Base-by-base conservation (phyloP, 37 sponge, comb jelly and placozoan genomes). In the Petrosia ficiformis region DNA sequence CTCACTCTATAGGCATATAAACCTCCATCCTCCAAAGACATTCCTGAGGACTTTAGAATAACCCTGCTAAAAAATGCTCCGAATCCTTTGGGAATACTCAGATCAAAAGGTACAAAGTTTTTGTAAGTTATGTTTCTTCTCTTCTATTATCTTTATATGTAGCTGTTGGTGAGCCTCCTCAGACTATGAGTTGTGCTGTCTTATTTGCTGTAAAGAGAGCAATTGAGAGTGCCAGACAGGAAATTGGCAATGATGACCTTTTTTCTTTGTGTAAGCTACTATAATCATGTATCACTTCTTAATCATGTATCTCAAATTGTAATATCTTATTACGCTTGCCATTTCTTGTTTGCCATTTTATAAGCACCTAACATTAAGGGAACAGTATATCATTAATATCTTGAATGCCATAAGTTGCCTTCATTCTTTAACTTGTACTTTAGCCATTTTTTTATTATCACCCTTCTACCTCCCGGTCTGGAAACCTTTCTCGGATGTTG, bases 161-260 rank as follows among this genome's bases (percentile, higher is more conserved):
- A 92, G 93, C 89, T 71, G 64, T 58, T 59, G 93, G 89, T 52
- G 93, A 92, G 70, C 93, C 93, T 3, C 93, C 93, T 16, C 65
- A 61, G 75, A 75, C 77, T 44, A 68, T 88, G 86, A 82, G 85
- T 40, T 88, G 82, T 42, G 84, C 89, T 16, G 80, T 65, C 4
- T 59, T 92, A 25, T 88, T 88, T 88, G 93, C 86, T 54, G 73
- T 81, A 21, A 89, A 89, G 77, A 67, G 89, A 74, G 83, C 89
- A 43, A 70, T 89, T 54, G 76, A 82, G 57, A 75, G 59, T 44
- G 83, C 83, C 16, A 73, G 89, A 34, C 68, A 42, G 5, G 89
- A 89, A 41, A 59, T 70, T 59, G 68, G 72, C 0, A 63, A 67
- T 22, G 39, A 83, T 44, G 57, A 42, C n/a, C 57, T 68, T 38